These are phyloP conservation scores for Homalodisca vitripennis DNA, from an alignment of 1,140 invertebrate species.

Conservation along the genomic window DNA sequence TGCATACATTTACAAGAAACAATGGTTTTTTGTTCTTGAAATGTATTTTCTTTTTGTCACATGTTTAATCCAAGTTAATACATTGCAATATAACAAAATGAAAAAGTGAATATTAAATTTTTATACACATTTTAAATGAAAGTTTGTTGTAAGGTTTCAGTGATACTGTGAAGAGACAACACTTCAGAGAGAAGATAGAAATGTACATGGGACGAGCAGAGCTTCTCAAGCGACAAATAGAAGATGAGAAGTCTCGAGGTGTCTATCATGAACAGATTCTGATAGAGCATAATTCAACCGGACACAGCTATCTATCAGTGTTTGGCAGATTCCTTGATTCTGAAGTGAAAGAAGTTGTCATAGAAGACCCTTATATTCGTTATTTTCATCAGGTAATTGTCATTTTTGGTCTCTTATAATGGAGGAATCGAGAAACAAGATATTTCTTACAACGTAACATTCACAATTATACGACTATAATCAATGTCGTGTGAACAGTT, in stretches of 20 bases:
- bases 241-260: conserved; percentile 64
- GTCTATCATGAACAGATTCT: conserved; percentile 77
- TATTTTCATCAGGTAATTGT: conserved; percentile 74
- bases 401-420: not conserved
- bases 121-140: not conserved
- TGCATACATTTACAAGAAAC: too few relatives aligned
- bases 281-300: conserved; percentile 73
- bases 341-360: conserved; percentile 63
- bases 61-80: not conserved
- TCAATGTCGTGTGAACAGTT: not conserved
- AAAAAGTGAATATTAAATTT: not conserved
- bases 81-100: not conserved
- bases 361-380: conserved; percentile 88
- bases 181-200: conserved; percentile 62
- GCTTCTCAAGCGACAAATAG: conserved; percentile 70
- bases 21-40: not conserved
- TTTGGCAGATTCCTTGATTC: conserved; percentile 80
- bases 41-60: not conserved
- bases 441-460: not conserved
- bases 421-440: not conserved
- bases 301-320: conserved; percentile 74
- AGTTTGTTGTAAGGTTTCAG: conserved; percentile 45
- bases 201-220: conserved; percentile 85
- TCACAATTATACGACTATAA: not conserved
- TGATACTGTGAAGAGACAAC: conserved; percentile 57